Evolutionary conservation across 1,140 invertebrate species (phyloP), one percentile per base, ranked within the genome.

Genomic region (Melanaphis sacchari): DNA sequence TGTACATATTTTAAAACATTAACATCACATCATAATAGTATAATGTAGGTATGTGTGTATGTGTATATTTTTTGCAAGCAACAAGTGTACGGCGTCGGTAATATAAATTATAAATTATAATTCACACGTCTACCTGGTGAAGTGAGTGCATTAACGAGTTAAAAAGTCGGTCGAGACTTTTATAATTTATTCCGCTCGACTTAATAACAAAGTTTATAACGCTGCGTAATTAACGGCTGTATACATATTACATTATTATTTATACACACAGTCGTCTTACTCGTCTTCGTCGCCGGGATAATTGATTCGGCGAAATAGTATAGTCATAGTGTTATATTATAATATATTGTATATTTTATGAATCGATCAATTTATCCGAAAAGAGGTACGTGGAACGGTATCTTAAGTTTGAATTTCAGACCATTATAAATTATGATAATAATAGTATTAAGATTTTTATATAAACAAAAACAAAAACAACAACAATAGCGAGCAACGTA

Each of bases 91-190:
- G 5, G 31, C 18, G 15, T 87, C 76, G 15, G n/a, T 43, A 66
- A 66, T 66, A 66, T n/a, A 66, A 66, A 66, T n/a, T 76, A 76
- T 76, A 76, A 76, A 76, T n/a, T 76, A 76, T 76, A n/a, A 26
- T 85, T 31, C 15, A 46, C 31, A 15, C 46, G 49, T 41, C 5
- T 87, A 46, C 18, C 31, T 7, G 31, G 31, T 87, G 43, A 31
- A 24, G 26, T n/a, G 21, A 11, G 40, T 21, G 31, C 43, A 46
- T 49, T 87, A 87, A 46, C 18, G 43, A 87, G 41, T 36, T 43
- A 46, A 87, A 87, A 87, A 87, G 43, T 36, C n/a, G 2, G 18
- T 15, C 31, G 31, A 36, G 24, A 41, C 43, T 87, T 89, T 89
- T 38, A 76, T 76, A 52, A 52, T 89, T 89, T 52, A 38, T 38